Conservation (phyloP, 2,797 vertebrate species). For the Pampus argenteus region DNA sequence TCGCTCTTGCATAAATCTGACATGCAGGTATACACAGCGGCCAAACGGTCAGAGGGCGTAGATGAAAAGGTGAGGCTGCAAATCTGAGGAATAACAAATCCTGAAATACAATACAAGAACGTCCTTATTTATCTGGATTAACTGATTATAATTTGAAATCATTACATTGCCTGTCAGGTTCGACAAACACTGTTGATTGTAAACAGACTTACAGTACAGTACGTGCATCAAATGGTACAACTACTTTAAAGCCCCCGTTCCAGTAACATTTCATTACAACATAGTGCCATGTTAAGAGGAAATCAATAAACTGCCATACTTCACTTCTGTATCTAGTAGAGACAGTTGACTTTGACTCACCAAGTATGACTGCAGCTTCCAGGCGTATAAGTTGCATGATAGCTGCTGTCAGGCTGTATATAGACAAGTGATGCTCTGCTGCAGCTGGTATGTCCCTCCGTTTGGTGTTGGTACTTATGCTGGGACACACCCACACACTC, state of each 20-base stretch:
- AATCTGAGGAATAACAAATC: constrained; percentile 75
- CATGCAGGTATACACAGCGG: constrained; percentile 81
- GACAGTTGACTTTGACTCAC: constrained; percentile 65
- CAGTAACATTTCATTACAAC: background rate
- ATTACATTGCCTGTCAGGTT: background rate
- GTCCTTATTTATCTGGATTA: background rate
- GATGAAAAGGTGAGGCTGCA: constrained; percentile 56
- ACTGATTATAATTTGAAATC: background rate
- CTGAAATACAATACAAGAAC: constrained; percentile 77
- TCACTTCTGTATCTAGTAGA: background rate
- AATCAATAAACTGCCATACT: background rate
- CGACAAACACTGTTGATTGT: background rate
- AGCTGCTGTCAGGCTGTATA: constrained; percentile 42
- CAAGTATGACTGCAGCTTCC: constrained; percentile 60
- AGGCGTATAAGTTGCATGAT: constrained; percentile 57
- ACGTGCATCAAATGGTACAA: background rate
- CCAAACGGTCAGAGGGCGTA: constrained; percentile 75
- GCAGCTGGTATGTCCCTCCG: constrained; percentile 28
- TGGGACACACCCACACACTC: constrained; percentile 55
- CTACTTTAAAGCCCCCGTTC: background rate
- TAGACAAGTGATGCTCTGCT: constrained; percentile 52
- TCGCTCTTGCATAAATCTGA: constrained; percentile 79
- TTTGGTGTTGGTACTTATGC: constrained; percentile 14
- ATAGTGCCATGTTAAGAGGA: background rate
- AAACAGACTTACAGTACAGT: background rate